These are phyloP conservation scores for Parambassis ranga DNA, from an alignment of 2,797 vertebrate species.

Conservation along the genomic window DNA sequence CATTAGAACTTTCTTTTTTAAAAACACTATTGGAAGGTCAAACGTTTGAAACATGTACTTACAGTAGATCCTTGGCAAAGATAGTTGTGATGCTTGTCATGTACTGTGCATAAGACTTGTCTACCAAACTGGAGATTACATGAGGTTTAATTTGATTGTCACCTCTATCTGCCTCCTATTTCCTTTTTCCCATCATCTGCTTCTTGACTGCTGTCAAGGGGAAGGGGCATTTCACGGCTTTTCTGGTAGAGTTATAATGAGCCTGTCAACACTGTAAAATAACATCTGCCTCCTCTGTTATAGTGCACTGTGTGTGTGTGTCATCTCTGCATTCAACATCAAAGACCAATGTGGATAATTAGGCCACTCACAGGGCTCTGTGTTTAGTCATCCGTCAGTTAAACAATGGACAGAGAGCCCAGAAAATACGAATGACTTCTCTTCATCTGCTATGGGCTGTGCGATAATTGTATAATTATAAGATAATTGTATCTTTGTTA, in stretches of 20 bases:
- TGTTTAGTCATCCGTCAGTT: constrained; percentile 63
- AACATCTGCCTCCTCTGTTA: constrained; percentile 61
- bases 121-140: neutral
- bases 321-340: constrained; percentile 51
- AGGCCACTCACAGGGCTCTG: constrained; percentile 38
- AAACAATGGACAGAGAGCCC: constrained; percentile 52
- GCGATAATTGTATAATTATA: no score
- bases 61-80: neutral
- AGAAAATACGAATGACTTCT: constrained; percentile 51
- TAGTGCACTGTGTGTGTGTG: constrained; percentile 16
- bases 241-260: constrained; percentile 47
- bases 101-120: neutral
- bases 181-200: constrained; percentile 26
- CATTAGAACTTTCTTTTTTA: no score
- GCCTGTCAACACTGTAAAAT: constrained; percentile 63
- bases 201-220: constrained; percentile 1
- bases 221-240: constrained; percentile 33
- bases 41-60: no score
- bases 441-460: constrained; percentile 19
- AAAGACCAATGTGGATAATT: constrained; percentile 61
- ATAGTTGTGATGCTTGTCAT: neutral
- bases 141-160: neutral
- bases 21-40: no score
- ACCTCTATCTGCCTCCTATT: neutral
- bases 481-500: constrained; percentile 37